A percentile compares a stretch with the other conserved stretches of the same genome.
These are phyloP conservation scores for Anarsia innoxiella DNA, from an alignment of 2,888 invertebrate genomes.

Conservation along the genomic window DNA sequence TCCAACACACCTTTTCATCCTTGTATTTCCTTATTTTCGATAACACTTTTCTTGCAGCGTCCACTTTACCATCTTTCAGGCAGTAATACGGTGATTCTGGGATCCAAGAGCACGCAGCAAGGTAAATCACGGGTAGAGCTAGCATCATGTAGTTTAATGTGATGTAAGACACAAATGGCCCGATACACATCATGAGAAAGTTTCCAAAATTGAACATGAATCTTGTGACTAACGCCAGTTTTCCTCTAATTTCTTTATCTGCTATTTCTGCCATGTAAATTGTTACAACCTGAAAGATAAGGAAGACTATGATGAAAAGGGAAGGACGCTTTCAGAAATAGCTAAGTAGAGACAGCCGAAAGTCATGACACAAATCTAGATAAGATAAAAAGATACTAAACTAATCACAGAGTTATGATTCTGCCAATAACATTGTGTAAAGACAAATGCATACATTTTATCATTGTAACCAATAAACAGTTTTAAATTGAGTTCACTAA, in stretches of 20 bases:
- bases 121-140: conserved; percentile 56
- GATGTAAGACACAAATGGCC: conserved; percentile 48
- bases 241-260: conserved; percentile 57
- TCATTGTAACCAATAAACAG: too few relatives aligned
- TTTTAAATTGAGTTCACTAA: too few relatives aligned
- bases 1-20: conserved; percentile 35
- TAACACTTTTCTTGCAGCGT: conserved; percentile 53
- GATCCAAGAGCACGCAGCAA: conserved; percentile 65
- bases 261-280: conserved; percentile 61
- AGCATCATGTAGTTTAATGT: conserved; percentile 56
- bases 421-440: too few relatives aligned
- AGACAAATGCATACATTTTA: too few relatives aligned
- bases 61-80: conserved; percentile 62
- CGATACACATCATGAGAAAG: conserved; percentile 50
- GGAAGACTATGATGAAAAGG: background rate
- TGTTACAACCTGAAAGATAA: conserved; percentile 50
- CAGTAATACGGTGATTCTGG: conserved; percentile 77
- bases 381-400: too few relatives aligned
- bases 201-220: conserved; percentile 54
- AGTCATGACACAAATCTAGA: too few relatives aligned
- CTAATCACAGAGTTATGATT: too few relatives aligned
- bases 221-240: conserved; percentile 37
- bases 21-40: conserved; percentile 46
- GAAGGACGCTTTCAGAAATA: too few relatives aligned
- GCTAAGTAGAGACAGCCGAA: too few relatives aligned